phyloP scores from a whole-genome alignment of 2,888 invertebrate species.

The Limenitis camilla region DNA sequence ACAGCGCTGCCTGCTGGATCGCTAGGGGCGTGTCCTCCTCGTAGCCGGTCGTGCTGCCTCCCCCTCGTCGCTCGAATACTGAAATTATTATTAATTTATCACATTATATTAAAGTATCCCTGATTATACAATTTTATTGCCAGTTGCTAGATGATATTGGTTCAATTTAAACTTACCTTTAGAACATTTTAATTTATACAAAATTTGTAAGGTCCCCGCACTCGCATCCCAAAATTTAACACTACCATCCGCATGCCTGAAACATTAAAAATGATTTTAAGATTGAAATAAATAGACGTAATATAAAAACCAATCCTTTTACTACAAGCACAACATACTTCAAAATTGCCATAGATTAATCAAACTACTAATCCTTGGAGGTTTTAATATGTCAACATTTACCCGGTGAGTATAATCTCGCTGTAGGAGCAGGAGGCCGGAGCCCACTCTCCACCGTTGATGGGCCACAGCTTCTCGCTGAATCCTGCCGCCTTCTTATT shows the following conservation, averaged over 20 bases:
- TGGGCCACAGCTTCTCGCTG: conserved; percentile 96
- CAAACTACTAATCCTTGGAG: too few relatives aligned
- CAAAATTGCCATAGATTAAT: too few relatives aligned
- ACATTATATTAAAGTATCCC: too few relatives aligned
- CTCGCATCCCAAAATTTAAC: conserved; percentile 99
- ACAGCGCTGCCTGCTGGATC: conserved; percentile 91
- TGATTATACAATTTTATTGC: too few relatives aligned
- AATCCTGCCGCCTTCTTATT: conserved; percentile 87
- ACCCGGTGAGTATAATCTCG: conserved; percentile 99
- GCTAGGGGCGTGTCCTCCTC: conserved; percentile 91
- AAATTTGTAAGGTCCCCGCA: conserved; percentile 94
- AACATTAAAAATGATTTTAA: conserved; percentile 28
- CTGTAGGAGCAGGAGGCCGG: conserved; percentile 97
- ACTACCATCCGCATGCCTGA: conserved; percentile 98
- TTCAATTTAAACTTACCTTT: conserved; percentile 70
- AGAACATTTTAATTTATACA: conserved; percentile 98
- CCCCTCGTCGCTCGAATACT: conserved; percentile 74
- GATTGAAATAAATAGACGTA: too few relatives aligned
- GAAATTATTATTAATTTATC: conserved; percentile 1
- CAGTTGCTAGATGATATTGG: too few relatives aligned
- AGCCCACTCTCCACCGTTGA: conserved; percentile 97
- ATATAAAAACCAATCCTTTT: too few relatives aligned
- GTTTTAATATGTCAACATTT: conserved; percentile 13
- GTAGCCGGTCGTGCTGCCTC: conserved; percentile 18
- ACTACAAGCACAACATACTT: too few relatives aligned